A percentile compares a stretch with the other conserved stretches of the same genome.
Evolutionary conservation across 2,113 vertebrate genomes (phyloP).

Genomic region (Neopipo cinnamomea): DNA sequence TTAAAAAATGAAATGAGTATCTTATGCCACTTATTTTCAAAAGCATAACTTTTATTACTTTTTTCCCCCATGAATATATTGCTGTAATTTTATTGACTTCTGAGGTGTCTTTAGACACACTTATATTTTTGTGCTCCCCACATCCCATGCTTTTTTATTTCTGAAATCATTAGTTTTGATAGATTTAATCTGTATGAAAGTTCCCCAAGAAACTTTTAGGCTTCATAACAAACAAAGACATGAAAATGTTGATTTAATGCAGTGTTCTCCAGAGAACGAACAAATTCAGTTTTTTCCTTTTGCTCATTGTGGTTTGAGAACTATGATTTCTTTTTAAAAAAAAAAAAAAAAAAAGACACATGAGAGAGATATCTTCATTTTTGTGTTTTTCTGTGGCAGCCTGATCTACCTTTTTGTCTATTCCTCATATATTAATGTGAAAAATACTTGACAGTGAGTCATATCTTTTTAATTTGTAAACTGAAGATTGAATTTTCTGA

Average conservation of each 20-base stretch:
- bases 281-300: not conserved
- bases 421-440: constrained; percentile 67
- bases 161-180: not conserved
- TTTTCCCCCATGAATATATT: not conserved
- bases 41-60: not conserved
- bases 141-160: not conserved
- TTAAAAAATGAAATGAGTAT: not conserved
- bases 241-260: not conserved
- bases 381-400: constrained; percentile 44
- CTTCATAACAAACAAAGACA: not conserved
- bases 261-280: not conserved
- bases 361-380: constrained; percentile 1
- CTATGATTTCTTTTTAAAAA: constrained; percentile 44
- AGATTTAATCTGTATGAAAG: not conserved
- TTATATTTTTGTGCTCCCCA: not conserved
- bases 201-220: not conserved
- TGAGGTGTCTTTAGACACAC: not conserved
- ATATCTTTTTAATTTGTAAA: constrained; percentile 50
- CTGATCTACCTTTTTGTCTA: constrained; percentile 52
- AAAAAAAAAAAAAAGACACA: not conserved
- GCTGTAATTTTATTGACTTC: not conserved
- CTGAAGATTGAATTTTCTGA: constrained; percentile 3
- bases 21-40: not conserved
- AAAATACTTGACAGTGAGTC: constrained; percentile 14
- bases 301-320: constrained; percentile 83